Conservation (phyloP, 2,888 invertebrate genomes). For the Atrina japonica region DNA sequence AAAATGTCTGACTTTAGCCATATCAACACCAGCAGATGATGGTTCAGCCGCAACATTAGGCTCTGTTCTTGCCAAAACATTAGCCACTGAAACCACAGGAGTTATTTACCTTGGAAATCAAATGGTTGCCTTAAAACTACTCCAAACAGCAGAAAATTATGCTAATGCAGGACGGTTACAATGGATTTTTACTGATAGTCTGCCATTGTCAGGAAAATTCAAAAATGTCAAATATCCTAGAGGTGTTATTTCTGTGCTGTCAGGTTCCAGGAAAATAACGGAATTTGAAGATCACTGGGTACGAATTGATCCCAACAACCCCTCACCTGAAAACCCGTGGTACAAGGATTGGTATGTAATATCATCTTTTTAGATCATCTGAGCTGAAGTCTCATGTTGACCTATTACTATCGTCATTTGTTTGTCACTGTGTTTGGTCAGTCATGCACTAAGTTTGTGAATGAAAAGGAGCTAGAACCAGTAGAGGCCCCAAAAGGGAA, state of each 20-base stretch:
- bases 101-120: constrained; percentile 68
- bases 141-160: constrained; percentile 52
- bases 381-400: too few relatives aligned
- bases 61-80: constrained; percentile 50
- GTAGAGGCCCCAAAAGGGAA: too few relatives aligned
- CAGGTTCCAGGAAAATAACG: constrained; percentile 67
- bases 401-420: too few relatives aligned
- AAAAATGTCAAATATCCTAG: constrained; percentile 62
- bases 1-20: constrained; percentile 70
- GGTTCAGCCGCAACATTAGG: constrained; percentile 45
- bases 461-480: too few relatives aligned
- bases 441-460: too few relatives aligned
- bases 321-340: constrained; percentile 72
- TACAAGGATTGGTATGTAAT: constrained; percentile 71
- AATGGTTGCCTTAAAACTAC: constrained; percentile 49
- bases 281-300: constrained; percentile 79
- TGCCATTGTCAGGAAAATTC: constrained; percentile 57
- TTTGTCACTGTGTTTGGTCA: too few relatives aligned
- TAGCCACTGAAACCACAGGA: constrained; percentile 59
- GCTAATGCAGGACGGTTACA: constrained; percentile 69
- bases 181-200: constrained; percentile 73
- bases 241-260: constrained; percentile 69
- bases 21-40: constrained; percentile 55
- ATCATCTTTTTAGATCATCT: too few relatives aligned
- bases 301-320: constrained; percentile 63